A percentile compares a stretch with the other conserved stretches of the same genome.
Conservation (phyloP, 2,113 vertebrate species). For the Nyctereutes procyonoides region DNA sequence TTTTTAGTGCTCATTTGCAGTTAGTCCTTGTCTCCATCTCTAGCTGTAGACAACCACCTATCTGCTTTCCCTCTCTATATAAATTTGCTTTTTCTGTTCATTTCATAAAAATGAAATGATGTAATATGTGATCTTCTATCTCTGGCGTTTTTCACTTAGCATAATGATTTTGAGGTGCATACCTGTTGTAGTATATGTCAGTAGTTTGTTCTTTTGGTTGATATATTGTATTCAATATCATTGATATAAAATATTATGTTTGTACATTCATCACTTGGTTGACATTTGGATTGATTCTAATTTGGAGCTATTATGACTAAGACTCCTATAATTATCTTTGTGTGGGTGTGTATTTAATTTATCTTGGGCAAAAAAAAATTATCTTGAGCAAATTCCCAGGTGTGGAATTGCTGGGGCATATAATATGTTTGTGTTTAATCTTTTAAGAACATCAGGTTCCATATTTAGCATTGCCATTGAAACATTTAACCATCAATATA, state of each 20-base stretch:
- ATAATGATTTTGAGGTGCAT: not conserved
- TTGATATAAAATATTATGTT: not conserved
- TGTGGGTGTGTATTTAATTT: not conserved
- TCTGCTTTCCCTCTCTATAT: not conserved
- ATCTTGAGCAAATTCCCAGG: not conserved
- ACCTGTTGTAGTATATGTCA: not conserved
- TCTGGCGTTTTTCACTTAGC: not conserved
- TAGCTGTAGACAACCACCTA: not conserved
- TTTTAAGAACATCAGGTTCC: not conserved
- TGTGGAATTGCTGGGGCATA: not conserved
- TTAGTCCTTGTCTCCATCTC: not conserved
- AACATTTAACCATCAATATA: not conserved
- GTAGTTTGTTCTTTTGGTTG: not conserved
- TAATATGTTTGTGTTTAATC: not conserved
- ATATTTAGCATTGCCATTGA: not conserved
- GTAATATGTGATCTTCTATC: not conserved
- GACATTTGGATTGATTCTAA: not conserved
- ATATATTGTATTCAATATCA: not conserved
- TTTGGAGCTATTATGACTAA: not conserved
- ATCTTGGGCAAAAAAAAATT: not conserved
- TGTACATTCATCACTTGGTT: not conserved
- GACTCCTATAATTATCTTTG: not conserved
- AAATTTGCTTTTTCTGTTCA: not conserved
- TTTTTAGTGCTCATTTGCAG: not conserved
- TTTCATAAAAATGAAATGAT: not conserved